Conservation (phyloP, 1,140 invertebrate species). For the Catajapyx aquilonaris region DNA sequence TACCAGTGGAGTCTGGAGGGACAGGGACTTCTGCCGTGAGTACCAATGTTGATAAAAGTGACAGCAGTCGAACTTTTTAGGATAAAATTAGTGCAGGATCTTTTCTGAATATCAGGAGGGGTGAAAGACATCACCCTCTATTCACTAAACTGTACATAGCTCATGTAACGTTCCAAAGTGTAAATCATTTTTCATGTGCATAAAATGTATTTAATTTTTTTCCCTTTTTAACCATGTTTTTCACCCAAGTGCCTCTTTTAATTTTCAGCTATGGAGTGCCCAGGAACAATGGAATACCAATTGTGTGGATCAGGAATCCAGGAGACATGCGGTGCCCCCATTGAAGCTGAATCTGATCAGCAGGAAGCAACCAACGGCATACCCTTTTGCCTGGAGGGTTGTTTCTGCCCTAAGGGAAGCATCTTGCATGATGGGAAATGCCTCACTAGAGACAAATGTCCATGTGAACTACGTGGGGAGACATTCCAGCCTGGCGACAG, state of each 20-base stretch:
- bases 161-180: constrained; percentile 1
- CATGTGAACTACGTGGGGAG: constrained; percentile 54
- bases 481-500: constrained; percentile 44
- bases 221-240: too few relatives aligned
- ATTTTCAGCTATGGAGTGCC: constrained; percentile 41
- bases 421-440: constrained; percentile 50
- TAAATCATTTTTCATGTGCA: constrained; percentile 6
- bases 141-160: neutral
- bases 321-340: constrained; percentile 27
- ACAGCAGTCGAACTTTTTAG: too few relatives aligned
- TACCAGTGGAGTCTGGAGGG: too few relatives aligned
- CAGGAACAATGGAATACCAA: constrained; percentile 41
- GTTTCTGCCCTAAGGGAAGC: constrained; percentile 56
- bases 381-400: constrained; percentile 53
- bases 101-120: too few relatives aligned
- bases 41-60: too few relatives aligned
- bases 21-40: too few relatives aligned
- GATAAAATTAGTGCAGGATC: too few relatives aligned
- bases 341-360: constrained; percentile 13
- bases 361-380: constrained; percentile 15
- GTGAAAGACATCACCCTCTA: too few relatives aligned
- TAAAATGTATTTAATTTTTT: too few relatives aligned
- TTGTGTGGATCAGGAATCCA: constrained; percentile 35
- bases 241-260: too few relatives aligned
- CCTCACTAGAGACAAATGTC: constrained; percentile 43